Conservation (phyloP, 2,113 vertebrate species). For the Anguilla rostrata region DNA sequence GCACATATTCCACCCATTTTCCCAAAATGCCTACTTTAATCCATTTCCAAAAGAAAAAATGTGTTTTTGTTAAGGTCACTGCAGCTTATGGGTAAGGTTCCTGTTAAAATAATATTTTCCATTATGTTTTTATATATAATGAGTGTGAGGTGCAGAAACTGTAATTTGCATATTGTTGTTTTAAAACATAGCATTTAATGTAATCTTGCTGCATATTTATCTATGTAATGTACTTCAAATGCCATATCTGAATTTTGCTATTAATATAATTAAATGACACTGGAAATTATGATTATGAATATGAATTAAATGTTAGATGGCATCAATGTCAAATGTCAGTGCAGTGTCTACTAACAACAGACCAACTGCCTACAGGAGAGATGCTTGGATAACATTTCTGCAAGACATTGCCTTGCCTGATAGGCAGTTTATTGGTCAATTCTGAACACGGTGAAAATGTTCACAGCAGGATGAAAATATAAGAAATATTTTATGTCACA, state of each 20-base stretch:
- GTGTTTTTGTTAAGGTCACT: neutral
- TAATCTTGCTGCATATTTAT: neutral
- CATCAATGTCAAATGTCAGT: neutral
- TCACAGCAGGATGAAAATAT: neutral
- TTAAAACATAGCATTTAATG: neutral
- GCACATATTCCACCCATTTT: no score
- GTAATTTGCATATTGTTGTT: neutral
- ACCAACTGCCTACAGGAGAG: slow-evolving; percentile 82
- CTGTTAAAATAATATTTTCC: neutral
- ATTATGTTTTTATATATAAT: neutral
- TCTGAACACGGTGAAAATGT: neutral
- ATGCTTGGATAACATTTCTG: slow-evolving; percentile 76
- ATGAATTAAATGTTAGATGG: neutral
- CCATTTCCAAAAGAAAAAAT: no score
- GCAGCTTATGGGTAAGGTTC: neutral
- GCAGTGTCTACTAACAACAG: slow-evolving; percentile 1
- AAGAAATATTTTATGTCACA: neutral
- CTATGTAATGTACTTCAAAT: neutral
- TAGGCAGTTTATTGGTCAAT: no score
- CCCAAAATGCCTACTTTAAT: no score
- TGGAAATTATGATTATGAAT: neutral
- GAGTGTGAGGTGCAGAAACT: neutral
- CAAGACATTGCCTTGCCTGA: slow-evolving; percentile 74
- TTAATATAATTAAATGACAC: neutral
- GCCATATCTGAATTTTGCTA: neutral